These are phyloP conservation scores for Linurgus olivaceus DNA, from an alignment of 2,797 vertebrate genomes.

Conservation along the genomic window DNA sequence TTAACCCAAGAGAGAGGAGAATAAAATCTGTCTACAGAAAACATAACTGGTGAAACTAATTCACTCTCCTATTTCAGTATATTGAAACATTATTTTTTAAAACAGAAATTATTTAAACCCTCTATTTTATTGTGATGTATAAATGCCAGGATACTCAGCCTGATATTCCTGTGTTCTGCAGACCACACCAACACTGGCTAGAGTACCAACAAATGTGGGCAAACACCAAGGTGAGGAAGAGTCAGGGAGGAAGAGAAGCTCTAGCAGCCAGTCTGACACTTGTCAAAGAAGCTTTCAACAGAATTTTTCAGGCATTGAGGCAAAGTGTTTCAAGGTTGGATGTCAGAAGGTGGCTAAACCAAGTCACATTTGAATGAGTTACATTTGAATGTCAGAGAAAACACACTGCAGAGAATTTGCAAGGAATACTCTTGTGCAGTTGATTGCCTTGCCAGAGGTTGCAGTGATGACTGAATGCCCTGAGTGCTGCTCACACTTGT, in stretches of 20 bases:
- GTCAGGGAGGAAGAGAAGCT: background rate
- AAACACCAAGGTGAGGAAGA: background rate
- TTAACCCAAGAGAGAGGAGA: background rate
- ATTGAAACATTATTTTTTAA: background rate
- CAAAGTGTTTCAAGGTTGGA: background rate
- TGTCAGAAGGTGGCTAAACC: background rate
- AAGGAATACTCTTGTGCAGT: background rate
- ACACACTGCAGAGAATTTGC: background rate
- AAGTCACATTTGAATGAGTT: background rate
- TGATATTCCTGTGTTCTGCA: background rate
- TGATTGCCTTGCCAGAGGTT: background rate
- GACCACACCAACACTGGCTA: background rate
- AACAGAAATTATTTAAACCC: background rate
- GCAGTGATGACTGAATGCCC: background rate
- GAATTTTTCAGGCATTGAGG: background rate
- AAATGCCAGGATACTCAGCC: background rate
- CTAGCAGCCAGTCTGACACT: background rate
- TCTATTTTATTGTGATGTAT: background rate
- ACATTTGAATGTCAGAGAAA: background rate
- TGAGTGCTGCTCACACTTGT: background rate
- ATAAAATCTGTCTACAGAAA: background rate
- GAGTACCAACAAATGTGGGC: background rate
- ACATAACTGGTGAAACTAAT: background rate
- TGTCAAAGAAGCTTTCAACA: background rate
- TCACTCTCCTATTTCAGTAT: background rate